Evolutionary conservation across 2,797 vertebrate species (phyloP), one percentile per base, ranked within the genome.

Genomic region (Ataeniobius toweri): DNA sequence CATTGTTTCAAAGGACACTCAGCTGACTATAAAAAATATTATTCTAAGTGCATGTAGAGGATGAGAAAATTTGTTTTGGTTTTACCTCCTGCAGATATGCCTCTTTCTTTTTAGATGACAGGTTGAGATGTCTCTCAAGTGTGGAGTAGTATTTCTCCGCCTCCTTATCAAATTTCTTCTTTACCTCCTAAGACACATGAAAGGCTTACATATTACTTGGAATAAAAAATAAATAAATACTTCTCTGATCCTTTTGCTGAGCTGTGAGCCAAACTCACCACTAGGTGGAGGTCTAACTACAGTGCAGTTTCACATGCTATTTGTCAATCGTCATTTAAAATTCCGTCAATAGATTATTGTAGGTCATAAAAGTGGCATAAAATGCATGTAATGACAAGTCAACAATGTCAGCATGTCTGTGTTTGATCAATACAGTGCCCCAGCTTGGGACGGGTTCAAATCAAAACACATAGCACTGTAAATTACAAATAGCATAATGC

Each of bases 121-220:
- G 89, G 95, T 94, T 98, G 93, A 99, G 96, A 92, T 99, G 98
- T 89, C 97, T 99, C 91, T 99, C 98, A 84, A 99, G 95, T 39
- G 97, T 96, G 59, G 97, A 97, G 90, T 99, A 99, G 89, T 99
- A 99, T 92, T 98, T 99, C 90, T 99, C 98, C 28, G 97, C 98
- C 92, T 99, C 98, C 89, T 99, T 99, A 95, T 99, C 98, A 84
- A 99, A 99, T 89, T 99, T 99, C 96, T 99, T 99, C 93, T 99
- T 99, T 87, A 97, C 98, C 84, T 99, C 98, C 98, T 93, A 72
- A 85, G 26, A 88, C 56, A 88, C 70, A 87, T 31, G 7, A 80
- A 85, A 80, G 69, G 76, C 68, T 75, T 73, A 78, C 68, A 81
- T 5, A 41, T 72, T 14, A 75, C 18, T 53, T 67, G 20, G 44